Evolutionary conservation across 2,113 vertebrate species (phyloP), one percentile per base, ranked within the genome.

Genomic region (Antennarius striatus): DNA sequence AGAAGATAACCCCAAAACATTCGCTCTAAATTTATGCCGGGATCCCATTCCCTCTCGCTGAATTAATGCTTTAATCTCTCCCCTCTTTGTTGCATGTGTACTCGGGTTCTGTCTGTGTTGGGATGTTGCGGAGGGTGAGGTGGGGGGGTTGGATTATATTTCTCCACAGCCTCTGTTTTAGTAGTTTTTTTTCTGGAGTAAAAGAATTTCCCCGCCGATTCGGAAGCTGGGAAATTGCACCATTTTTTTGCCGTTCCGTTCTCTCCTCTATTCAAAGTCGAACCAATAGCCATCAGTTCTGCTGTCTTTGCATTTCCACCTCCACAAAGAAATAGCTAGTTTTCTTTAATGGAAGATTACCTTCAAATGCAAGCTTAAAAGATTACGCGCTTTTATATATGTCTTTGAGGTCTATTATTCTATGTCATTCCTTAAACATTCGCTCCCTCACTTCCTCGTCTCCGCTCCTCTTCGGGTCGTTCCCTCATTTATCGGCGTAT

Each of bases 321-420:
- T 77, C 86, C 83, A 16, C 82, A 83, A 88, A 81, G 83, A 85
- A 87, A 89, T 80, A 79, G 83, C 78, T 55, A 77, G 80, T 87
- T 85, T 90, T 86, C 83, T 89, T 90, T 88, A 90, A 90, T 88
- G 82, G 85, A 80, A 91, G 89, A 92, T 91, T 91, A 88, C 71
- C 80, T 92, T 90, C 86, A 90, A 87, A 89, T 88, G 83, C 83
- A 69, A 81, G 87, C 81, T 91, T 89, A 87, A 87, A 85, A 90
- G 89, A 90, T 91, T 88, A 89, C 86, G 71, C 16, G 48, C 77
- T 82, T 85, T 89, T 75, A 82, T 83, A 79, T 88, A 79, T 85
- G 69, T 90, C 86, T 85, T 74, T 80, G 76, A 78, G 75, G 86
- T 84, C 85, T 75, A 82, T 87, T 82, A 77, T 89, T 89, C 82